Conservation (phyloP, 2,797 vertebrate species). For the Pseudomugil tenellus region DNA sequence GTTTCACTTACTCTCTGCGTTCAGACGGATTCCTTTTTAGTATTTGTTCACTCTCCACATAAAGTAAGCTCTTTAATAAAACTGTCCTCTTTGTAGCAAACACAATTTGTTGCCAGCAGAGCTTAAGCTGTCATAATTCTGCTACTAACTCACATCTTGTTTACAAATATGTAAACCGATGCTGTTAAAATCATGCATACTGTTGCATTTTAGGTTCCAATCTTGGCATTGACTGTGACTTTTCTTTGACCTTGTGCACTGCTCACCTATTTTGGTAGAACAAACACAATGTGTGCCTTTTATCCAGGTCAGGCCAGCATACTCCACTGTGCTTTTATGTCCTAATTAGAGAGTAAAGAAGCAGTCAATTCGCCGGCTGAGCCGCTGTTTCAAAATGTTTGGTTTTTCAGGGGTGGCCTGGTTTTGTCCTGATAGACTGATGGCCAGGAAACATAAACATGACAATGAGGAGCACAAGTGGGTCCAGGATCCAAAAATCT, state of each 20-base stretch:
- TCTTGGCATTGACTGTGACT: constrained; percentile 21
- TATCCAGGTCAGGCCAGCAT: constrained; percentile 46
- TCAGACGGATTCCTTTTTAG: neutral
- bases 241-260: constrained; percentile 41
- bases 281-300: constrained; percentile 33
- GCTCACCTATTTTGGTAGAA: constrained; percentile 28
- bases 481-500: constrained; percentile 17
- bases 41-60: neutral
- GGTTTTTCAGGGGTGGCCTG: constrained; percentile 64
- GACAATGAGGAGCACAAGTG: constrained; percentile 50
- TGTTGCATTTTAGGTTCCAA: constrained; percentile 11
- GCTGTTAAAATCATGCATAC: neutral
- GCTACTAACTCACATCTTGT: neutral
- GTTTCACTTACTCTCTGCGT: neutral
- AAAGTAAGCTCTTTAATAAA: neutral
- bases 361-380: constrained; percentile 47
- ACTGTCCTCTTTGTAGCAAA: neutral
- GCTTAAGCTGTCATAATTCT: neutral
- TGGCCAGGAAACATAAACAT: constrained; percentile 60
- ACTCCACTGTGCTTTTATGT: constrained; percentile 64
- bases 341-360: constrained; percentile 73
- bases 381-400: constrained; percentile 54
- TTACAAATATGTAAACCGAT: constrained; percentile 1
- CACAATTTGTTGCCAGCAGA: neutral
- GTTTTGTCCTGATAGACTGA: constrained; percentile 69